Conservation (phyloP, 2,113 vertebrate species). For the Vidua macroura region DNA sequence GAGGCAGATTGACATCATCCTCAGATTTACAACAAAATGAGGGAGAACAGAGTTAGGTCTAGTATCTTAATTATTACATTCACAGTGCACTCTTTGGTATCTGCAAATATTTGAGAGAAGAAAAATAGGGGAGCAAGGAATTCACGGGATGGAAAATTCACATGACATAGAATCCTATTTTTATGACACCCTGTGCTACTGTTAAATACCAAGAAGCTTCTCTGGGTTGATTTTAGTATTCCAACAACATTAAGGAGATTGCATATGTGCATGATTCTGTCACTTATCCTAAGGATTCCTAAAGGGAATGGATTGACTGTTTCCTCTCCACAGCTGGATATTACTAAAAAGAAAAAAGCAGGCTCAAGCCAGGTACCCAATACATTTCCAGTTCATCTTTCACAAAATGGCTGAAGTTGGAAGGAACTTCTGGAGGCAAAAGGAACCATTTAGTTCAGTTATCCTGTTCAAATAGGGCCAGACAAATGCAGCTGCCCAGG, state of each 20-base stretch:
- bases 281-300: background rate
- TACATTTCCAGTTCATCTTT: background rate
- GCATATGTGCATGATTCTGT: background rate
- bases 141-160: background rate
- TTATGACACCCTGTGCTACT: background rate
- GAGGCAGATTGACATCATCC: background rate
- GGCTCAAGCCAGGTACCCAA: background rate
- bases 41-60: background rate
- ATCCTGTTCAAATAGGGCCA: background rate
- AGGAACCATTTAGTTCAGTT: background rate
- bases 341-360: background rate
- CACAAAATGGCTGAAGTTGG: background rate
- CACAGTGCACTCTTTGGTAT: background rate
- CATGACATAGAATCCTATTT: background rate
- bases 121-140: background rate
- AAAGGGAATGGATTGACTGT: background rate
- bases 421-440: background rate
- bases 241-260: background rate
- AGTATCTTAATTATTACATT: background rate
- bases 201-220: background rate
- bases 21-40: background rate
- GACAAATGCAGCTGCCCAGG: background rate
- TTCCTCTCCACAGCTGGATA: background rate
- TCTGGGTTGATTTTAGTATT: background rate
- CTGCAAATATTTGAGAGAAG: background rate